These are phyloP conservation scores for Melieria picta DNA, from an alignment of 2,888 invertebrate species.

Conservation along the genomic window DNA sequence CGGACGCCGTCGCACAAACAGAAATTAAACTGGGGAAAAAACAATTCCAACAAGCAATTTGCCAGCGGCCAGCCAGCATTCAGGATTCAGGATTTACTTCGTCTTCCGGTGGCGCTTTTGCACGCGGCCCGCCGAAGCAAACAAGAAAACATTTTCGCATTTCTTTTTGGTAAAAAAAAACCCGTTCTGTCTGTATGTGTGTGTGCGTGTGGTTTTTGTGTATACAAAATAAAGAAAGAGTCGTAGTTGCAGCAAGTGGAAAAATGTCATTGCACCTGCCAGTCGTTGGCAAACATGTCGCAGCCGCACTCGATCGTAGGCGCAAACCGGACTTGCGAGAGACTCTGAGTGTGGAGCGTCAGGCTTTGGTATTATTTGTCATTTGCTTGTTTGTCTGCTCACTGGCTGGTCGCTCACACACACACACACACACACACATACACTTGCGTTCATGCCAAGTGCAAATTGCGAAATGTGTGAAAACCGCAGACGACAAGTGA, in stretches of 20 bases:
- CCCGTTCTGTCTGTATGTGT: background rate
- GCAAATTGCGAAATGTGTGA: conserved; percentile 12
- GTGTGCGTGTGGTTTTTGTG: background rate
- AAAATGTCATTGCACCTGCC: conserved; percentile 13
- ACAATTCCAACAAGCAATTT: conserved; percentile 8
- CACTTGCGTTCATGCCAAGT: conserved; percentile 4
- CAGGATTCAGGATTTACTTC: conserved; percentile 17
- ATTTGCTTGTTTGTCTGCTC: background rate
- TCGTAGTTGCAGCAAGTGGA: background rate
- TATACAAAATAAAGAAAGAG: background rate
- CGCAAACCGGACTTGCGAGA: background rate
- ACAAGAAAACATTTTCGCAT: too few relatives aligned
- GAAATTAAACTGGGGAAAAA: conserved; percentile 28
- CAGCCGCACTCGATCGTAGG: background rate
- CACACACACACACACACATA: too few relatives aligned
- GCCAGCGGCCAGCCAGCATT: conserved; percentile 18
- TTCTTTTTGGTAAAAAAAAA: too few relatives aligned
- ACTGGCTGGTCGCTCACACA: background rate
- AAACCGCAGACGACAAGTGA: conserved; percentile 26
- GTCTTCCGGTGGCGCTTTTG: background rate
- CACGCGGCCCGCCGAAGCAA: too few relatives aligned
- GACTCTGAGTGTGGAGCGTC: background rate
- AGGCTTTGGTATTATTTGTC: background rate
- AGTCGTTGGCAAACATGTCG: conserved; percentile 3
- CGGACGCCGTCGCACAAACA: conserved; percentile 6